Evolutionary conservation across 2,888 invertebrate genomes (phyloP).

Genomic region (Nemurella pictetii): DNA sequence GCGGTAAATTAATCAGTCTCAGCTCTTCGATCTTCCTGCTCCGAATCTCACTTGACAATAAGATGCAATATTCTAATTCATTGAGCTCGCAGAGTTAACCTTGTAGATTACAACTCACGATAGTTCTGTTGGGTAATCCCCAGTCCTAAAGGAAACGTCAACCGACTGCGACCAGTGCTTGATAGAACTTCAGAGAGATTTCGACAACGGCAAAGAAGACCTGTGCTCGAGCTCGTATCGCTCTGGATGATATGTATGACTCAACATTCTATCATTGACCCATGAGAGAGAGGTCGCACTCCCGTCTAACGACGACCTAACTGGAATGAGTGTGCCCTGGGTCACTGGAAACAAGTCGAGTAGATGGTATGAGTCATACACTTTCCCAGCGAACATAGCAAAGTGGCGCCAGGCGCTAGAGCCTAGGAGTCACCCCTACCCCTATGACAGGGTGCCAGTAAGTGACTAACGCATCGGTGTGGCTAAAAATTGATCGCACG

Average conservation of each 20-base stretch:
- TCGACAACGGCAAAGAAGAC: not conserved
- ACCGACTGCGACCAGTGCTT: not conserved
- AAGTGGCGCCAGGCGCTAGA: not conserved
- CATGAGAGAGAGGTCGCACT: not conserved
- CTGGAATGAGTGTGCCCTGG: not conserved
- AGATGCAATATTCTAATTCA: not conserved
- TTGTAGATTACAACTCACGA: not conserved
- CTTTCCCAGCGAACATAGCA: not conserved
- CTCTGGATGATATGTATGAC: not conserved
- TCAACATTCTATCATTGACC: not conserved
- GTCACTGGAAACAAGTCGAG: not conserved
- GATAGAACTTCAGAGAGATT: not conserved
- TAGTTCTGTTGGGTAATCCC: not conserved
- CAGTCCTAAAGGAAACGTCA: not conserved
- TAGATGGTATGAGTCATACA: not conserved
- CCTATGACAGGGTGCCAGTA: not conserved
- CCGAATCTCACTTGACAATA: not conserved
- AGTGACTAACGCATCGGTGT: not conserved
- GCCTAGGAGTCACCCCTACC: not conserved
- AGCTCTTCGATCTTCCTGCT: not conserved
- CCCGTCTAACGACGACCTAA: not conserved
- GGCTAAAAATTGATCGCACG: no score
- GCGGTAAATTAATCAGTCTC: not conserved
- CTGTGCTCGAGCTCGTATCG: not conserved
- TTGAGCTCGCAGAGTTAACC: not conserved